Base-by-base conservation (phyloP, 2,888 invertebrate genomes). In the Oxycera nigricornis region DNA sequence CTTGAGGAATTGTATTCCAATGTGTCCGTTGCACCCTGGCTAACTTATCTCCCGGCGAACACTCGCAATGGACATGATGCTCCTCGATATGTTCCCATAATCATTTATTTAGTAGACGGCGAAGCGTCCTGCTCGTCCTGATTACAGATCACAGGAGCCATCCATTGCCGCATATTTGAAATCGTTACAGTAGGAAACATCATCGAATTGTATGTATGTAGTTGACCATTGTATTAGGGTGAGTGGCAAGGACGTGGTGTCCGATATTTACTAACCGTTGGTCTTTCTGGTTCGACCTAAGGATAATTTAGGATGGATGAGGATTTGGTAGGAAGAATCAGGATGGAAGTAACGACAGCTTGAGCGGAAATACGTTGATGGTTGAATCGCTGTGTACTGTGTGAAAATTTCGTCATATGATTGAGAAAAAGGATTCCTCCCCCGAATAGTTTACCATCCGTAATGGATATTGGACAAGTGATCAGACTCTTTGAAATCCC, bases 71-170 rank as follows among this genome's bases (percentile, higher is more conserved):
- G 46, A 46, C 46, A 17, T 65, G 39, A 20, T 65, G 2, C 39
- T 65, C 24, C 11, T 14, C n/a, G 65, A 65, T 65, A 65, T 31
- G 65, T 65, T 65, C 65, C 65, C 65, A 65, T 65, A 39, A 65
- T 65, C 65, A 65, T 65, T 65, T 65, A 65, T 65, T 65, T 65
- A 65, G 24, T n/a, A 65, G n/a, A 24, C 11, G 14, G 3, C 20
- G 20, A 14, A 55, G 55, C 22, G 1, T 55, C 24, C 24, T 24
- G 24, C 24, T 55, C n/a, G n/a, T n/a, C 24, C 55, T 55, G 55
- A 55, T 55, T 55, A 6, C 55, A 20, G 55, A 55, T 55, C 55
- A 55, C 55, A 55, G 24, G 22, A 24, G 17, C 65, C 65, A 39
- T 41, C 41, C 65, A 65, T 41, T 24, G 39, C 65, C 39, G n/a